Conservation (phyloP, 2,113 vertebrate genomes). For the Mus musculus region DNA sequence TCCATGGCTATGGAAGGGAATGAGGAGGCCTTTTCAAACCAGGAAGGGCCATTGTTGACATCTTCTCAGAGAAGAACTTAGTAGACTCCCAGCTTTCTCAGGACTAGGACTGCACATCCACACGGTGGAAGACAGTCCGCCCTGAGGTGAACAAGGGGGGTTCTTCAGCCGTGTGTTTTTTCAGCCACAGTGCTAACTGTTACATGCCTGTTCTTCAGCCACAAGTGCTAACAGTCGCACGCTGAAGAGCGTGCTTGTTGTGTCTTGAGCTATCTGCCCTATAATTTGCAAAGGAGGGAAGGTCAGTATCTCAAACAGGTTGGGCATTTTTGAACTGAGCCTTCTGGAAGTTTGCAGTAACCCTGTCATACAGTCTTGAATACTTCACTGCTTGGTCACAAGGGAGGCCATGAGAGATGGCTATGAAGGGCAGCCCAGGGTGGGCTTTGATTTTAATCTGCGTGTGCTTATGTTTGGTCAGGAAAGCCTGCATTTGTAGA, state of each 20-base stretch:
- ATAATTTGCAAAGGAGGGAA: conserved; percentile 51
- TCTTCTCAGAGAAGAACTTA: conserved; percentile 44
- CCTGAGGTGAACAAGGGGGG: conserved; percentile 32
- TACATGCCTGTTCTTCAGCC: not conserved
- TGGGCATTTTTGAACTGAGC: not conserved
- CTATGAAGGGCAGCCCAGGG: not conserved
- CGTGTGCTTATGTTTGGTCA: not conserved
- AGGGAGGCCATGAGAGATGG: not conserved
- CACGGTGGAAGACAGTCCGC: not conserved
- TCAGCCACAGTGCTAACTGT: too few relatives aligned
- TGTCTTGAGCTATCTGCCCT: conserved; percentile 15
- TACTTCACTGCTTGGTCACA: not conserved
- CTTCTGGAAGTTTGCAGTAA: not conserved
- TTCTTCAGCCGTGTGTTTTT: not conserved
- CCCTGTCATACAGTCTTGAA: not conserved
- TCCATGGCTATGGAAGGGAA: conserved; percentile 51
- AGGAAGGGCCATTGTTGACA: conserved; percentile 22
- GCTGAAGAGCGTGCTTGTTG: conserved; percentile 14
- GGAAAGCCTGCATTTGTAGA: not conserved
- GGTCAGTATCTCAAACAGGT: not conserved
- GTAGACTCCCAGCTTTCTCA: conserved; percentile 62
- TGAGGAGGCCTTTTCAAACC: conserved; percentile 54
- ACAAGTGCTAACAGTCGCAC: not conserved
- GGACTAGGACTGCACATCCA: conserved; percentile 56
- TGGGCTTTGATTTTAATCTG: not conserved